A percentile compares a stretch with the other conserved stretches of the same genome.
These are phyloP conservation scores for Corythornis cristatus DNA, from an alignment of 2,113 vertebrate species.

Conservation along the genomic window DNA sequence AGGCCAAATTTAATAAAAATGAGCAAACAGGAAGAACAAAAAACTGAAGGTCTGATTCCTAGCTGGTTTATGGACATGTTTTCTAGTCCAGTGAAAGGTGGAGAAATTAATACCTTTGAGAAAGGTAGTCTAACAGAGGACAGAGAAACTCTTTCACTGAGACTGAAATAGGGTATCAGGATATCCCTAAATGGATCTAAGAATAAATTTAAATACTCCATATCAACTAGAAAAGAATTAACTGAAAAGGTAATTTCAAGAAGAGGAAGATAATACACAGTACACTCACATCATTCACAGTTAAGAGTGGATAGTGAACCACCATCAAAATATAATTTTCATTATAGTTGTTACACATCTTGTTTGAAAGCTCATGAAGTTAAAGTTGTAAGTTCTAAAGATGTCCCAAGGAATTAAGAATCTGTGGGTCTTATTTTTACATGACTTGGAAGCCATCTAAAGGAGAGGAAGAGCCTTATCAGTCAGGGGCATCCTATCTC, in stretches of 20 bases:
- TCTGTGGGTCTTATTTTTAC: not conserved
- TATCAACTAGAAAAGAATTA: not conserved
- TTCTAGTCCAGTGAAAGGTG: not conserved
- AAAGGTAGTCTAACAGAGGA: not conserved
- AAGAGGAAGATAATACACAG: not conserved
- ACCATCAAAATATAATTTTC: not conserved
- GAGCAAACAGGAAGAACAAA: not conserved
- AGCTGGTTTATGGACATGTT: not conserved
- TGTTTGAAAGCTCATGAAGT: not conserved
- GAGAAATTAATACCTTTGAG: not conserved
- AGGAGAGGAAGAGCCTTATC: slow-evolving; percentile 18
- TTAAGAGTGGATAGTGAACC: not conserved
- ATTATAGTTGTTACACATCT: not conserved
- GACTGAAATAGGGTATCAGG: not conserved
- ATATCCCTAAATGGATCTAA: not conserved
- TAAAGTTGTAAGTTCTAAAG: not conserved
- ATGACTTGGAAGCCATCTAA: not conserved
- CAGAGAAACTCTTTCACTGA: not conserved
- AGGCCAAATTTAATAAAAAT: not conserved
- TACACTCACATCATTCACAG: not conserved
- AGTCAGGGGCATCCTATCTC: slow-evolving; percentile 34
- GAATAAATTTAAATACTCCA: not conserved
- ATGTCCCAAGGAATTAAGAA: not conserved
- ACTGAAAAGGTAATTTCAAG: not conserved
- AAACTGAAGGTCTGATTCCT: not conserved